A percentile compares a stretch with the other conserved stretches of the same genome.
Conservation (phyloP, 1,140 invertebrate species). For the Drosophila bocki region DNA sequence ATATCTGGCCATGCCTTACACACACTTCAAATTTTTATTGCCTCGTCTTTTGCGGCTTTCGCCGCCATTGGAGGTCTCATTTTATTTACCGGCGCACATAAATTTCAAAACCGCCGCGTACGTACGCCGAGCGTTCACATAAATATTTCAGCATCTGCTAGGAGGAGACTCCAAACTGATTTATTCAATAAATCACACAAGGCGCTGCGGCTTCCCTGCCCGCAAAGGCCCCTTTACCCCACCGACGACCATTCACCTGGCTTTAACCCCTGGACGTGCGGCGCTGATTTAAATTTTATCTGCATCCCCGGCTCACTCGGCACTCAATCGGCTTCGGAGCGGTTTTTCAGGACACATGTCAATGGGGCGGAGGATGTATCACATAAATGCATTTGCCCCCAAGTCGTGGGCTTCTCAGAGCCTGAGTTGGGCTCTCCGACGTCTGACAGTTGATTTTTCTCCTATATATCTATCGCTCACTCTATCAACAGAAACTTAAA, state of each 20-base stretch:
- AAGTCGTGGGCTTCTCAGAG: conserved; percentile 13
- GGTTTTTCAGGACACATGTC: conserved; percentile 63
- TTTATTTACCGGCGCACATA: conserved; percentile 75
- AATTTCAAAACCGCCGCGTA: conserved; percentile 63
- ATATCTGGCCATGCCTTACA: conserved; percentile 60
- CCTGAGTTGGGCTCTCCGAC: background rate
- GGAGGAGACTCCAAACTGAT: conserved; percentile 64
- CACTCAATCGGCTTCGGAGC: conserved; percentile 41
- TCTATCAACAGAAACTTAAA: conserved; percentile 76
- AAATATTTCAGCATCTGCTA: conserved; percentile 71
- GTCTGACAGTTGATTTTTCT: conserved; percentile 36
- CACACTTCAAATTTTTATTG: conserved; percentile 73
- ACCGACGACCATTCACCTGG: conserved; percentile 34
- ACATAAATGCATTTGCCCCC: conserved; percentile 73
- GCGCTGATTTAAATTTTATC: conserved; percentile 72
- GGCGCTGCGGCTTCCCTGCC: conserved; percentile 31
- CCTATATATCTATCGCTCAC: conserved; percentile 58
- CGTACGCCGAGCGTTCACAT: conserved; percentile 38
- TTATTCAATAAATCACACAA: conserved; percentile 82
- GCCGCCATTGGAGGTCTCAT: conserved; percentile 55
- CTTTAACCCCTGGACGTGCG: conserved; percentile 47
- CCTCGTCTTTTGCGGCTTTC: conserved; percentile 73
- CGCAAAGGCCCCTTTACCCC: background rate
- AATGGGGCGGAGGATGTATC: conserved; percentile 53
- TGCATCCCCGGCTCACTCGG: conserved; percentile 37